These are phyloP conservation scores for Digitonthophagus gazella DNA, from an alignment of 2,888 invertebrate species.

Conservation along the genomic window DNA sequence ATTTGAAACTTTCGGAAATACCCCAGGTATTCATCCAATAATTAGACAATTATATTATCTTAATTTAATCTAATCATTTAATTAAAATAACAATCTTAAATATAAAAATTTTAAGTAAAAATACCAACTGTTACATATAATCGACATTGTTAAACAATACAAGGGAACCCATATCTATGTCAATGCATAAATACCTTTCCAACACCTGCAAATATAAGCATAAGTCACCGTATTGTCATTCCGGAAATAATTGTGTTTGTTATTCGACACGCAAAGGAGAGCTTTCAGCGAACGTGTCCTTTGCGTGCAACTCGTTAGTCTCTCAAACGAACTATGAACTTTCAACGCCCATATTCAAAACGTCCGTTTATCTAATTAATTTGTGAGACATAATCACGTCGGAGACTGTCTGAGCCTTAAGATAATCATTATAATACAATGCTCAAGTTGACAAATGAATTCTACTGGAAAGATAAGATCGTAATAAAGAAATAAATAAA, in stretches of 20 bases:
- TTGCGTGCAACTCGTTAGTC: not conserved
- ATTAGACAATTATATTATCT: too few relatives aligned
- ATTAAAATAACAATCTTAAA: not conserved
- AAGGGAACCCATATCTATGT: not conserved
- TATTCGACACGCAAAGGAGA: not conserved
- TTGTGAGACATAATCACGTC: not conserved
- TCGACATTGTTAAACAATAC: not conserved
- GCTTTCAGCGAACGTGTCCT: not conserved
- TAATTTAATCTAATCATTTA: too few relatives aligned
- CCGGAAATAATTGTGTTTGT: not conserved
- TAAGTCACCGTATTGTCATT: not conserved
- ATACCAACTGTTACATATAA: not conserved
- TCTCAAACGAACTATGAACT: not conserved
- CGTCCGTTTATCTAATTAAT: not conserved
- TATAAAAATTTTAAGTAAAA: not conserved
- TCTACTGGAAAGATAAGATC: not conserved
- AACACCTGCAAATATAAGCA: not conserved
- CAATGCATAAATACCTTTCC: not conserved
- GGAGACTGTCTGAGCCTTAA: not conserved
- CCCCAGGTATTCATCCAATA: too few relatives aligned
- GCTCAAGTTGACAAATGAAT: not conserved
- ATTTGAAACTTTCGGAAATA: not conserved
- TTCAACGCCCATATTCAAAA: not conserved
- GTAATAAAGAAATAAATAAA: not conserved
- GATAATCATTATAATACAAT: not conserved